Base-by-base conservation (phyloP, 1,140 invertebrate genomes). In the Brachionus rotundiformis region DNA sequence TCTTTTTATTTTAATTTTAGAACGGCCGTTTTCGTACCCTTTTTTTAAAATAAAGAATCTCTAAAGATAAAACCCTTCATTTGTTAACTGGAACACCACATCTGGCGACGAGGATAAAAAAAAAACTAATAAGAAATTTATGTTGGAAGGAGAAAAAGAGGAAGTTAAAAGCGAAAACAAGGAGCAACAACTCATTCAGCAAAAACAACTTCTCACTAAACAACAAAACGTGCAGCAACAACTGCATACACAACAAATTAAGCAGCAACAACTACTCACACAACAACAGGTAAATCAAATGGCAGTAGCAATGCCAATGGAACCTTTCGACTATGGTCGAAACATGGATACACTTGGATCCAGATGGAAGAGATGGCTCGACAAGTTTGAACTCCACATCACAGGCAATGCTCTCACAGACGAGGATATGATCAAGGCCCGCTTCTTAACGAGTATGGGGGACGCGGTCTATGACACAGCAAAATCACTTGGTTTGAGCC, bases 221-320 rank as follows among this genome's bases (percentile, higher is more conserved):
- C 47, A 54, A 54, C 47, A 54, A 54, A 54, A 4, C n/a, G 47
- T 54, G 47, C 47, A 54, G 47, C 47, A 54, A 54, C 47, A 54
- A 54, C 47, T 54, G 16, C 47, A 19, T 19, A 7, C 47, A 54
- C 47, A 54, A 54, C 47, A 54, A 54, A 41, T 41, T 41, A 13
- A 41, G 2, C 39, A 41, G 39, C n/a, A 39, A 39, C 36, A 39
- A 39, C 36, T 39, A 39, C 36, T 39, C 36, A 11, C 36, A 39
- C 36, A 39, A 39, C 36, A 39, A 39, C 36, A 39, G 36, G 36
- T 39, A 2, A 39, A 6, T 39, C 1, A 39, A 39, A 39, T 39
- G 36, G 36, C 36, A 39, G 36, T 39, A 39, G 36, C 36, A 39
- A 39, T 39, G 36, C 36, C 36, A 39, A 39, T 39, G 36, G 36